phyloP scores from a whole-genome alignment of 2,888 invertebrate genomes.

The Diarsia rubi region DNA sequence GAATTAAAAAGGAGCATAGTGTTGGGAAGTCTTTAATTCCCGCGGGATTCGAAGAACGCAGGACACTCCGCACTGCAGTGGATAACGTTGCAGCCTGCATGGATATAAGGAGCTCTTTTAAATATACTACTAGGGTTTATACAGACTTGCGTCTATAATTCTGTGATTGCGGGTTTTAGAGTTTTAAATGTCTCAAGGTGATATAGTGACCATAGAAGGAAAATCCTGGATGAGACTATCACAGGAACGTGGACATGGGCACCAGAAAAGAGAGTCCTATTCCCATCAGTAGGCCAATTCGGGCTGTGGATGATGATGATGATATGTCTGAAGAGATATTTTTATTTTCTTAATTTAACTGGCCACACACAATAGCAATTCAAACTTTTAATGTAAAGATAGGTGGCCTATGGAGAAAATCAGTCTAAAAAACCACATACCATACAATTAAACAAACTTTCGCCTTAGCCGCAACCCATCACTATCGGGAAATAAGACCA shows the following conservation, averaged over 20 bases:
- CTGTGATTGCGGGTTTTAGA: neutral
- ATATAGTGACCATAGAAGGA: no score
- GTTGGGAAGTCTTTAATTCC: constrained; percentile 24
- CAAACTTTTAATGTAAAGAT: neutral
- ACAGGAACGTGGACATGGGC: no score
- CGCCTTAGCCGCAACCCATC: neutral
- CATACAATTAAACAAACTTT: neutral
- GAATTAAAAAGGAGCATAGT: constrained; percentile 40
- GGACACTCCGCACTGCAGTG: constrained; percentile 57
- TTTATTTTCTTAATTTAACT: neutral
- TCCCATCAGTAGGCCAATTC: no score
- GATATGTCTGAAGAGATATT: neutral
- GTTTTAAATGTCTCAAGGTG: neutral
- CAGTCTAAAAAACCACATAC: neutral
- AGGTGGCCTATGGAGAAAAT: neutral
- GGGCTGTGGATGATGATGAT: no score
- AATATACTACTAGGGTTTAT: constrained; percentile 37
- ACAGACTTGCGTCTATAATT: constrained; percentile 20
- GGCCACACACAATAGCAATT: neutral
- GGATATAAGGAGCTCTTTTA: constrained; percentile 52
- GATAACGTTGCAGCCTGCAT: constrained; percentile 38
- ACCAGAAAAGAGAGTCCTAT: no score
- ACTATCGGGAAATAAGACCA: neutral
- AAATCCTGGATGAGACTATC: no score
- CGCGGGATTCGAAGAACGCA: constrained; percentile 14